Conservation (phyloP, 2,113 vertebrate genomes). For the Tonatia bakeri region DNA sequence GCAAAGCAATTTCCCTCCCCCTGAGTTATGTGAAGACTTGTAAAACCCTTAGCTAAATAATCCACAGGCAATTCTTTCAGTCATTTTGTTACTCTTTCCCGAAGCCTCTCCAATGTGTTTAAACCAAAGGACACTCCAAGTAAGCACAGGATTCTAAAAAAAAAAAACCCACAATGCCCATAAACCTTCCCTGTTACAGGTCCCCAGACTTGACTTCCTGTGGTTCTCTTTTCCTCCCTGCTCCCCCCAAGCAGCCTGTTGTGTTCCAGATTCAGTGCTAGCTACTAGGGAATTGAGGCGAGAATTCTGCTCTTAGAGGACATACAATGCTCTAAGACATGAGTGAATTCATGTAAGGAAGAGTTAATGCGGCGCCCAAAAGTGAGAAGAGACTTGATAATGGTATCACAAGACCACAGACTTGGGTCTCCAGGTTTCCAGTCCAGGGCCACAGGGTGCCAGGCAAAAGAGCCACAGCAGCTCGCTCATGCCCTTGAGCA, state of each 20-base stretch:
- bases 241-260: not conserved
- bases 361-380: not conserved
- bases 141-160: conserved; percentile 34
- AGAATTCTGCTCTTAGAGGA: not conserved
- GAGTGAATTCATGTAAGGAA: not conserved
- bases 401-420: not conserved
- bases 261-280: not conserved
- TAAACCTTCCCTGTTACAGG: not conserved
- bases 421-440: not conserved
- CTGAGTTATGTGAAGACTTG: conserved; percentile 17
- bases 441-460: not conserved
- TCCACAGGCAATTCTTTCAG: not conserved
- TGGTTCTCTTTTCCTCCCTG: not conserved
- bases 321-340: not conserved
- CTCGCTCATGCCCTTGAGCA: not conserved
- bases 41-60: conserved; percentile 38
- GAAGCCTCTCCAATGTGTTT: conserved; percentile 1
- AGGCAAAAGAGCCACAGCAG: not conserved
- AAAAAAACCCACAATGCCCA: not conserved
- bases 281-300: not conserved
- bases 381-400: not conserved
- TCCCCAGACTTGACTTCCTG: not conserved
- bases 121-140: conserved; percentile 48
- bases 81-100: conserved; percentile 6
- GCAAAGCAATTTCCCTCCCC: conserved; percentile 16